phyloP scores from a whole-genome alignment of 1,140 invertebrate species.

The Cheumatopsyche charites region DNA sequence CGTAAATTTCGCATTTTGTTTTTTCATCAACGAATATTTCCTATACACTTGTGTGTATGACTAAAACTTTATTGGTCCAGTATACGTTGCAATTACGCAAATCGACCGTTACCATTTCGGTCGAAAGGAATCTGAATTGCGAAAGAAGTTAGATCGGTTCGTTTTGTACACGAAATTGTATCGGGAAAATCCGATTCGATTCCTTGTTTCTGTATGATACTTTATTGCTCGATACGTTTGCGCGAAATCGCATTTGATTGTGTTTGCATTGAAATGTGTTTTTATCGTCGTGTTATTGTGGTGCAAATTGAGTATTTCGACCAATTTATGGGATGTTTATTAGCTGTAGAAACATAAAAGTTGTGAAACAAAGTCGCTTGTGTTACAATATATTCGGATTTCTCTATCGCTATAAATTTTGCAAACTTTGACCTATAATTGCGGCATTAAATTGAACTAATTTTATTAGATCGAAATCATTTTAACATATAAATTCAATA shows the following conservation, averaged over 20 bases:
- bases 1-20: constrained; percentile 6
- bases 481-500: too few species aligned
- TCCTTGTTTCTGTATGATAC: too few species aligned
- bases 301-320: too few species aligned
- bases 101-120: not conserved
- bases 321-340: too few species aligned
- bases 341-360: not conserved
- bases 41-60: not conserved
- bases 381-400: not conserved
- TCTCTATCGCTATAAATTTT: not conserved
- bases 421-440: not conserved
- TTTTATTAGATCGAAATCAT: too few species aligned
- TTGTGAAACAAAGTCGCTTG: not conserved
- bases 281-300: too few species aligned
- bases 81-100: not conserved
- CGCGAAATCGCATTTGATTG: too few species aligned
- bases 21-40: not conserved
- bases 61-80: not conserved
- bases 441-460: too few species aligned
- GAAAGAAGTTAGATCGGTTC: not conserved
- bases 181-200: too few species aligned
- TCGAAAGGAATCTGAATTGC: not conserved
- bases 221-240: too few species aligned
- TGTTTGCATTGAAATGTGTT: too few species aligned
- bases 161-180: not conserved